Conservation (phyloP, 2,797 vertebrate genomes). For the Hippocampus kuda region DNA sequence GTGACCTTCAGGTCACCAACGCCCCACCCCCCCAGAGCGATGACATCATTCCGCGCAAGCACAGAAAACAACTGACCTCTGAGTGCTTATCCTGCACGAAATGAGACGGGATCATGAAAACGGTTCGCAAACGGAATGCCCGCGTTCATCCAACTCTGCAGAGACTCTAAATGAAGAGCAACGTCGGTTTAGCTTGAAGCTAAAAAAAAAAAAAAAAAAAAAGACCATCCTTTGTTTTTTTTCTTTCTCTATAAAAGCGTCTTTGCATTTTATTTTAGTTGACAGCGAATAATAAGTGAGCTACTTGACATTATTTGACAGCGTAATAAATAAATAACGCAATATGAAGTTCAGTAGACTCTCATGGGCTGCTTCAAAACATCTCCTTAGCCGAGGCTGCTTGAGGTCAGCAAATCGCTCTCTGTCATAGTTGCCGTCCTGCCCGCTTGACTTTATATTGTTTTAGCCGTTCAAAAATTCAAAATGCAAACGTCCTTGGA, state of each 20-base stretch:
- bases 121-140: background rate
- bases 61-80: conserved; percentile 18
- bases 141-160: background rate
- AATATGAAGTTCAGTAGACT: background rate
- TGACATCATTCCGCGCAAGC: conserved; percentile 15
- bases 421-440: background rate
- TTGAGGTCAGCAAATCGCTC: too few species aligned
- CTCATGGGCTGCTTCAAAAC: background rate
- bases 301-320: background rate
- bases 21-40: conserved; percentile 1
- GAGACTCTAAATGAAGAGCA: background rate
- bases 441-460: background rate
- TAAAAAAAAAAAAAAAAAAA: background rate
- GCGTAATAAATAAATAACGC: background rate
- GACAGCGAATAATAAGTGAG: background rate
- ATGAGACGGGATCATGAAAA: background rate
- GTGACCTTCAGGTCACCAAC: conserved; percentile 20
- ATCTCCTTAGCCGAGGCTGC: background rate
- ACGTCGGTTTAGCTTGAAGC: background rate
- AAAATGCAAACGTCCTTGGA: too few species aligned
- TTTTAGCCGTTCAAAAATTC: too few species aligned
- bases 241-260: background rate
- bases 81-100: background rate
- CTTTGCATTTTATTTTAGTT: background rate
- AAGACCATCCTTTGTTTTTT: background rate